These are phyloP conservation scores for Amphipoea oculea DNA, from an alignment of 2,888 invertebrate genomes.

Conservation along the genomic window DNA sequence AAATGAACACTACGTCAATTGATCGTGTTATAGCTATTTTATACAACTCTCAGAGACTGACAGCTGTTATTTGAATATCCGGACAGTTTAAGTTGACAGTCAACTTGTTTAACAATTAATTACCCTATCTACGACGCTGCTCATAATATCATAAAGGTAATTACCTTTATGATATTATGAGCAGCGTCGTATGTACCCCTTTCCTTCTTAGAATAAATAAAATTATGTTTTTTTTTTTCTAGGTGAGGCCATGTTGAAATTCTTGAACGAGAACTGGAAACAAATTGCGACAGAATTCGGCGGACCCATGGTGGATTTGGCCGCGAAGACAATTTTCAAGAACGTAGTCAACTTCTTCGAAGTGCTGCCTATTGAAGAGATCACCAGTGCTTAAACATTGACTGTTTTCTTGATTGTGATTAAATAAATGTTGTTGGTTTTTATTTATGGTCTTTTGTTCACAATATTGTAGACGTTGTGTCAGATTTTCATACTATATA, in stretches of 20 bases:
- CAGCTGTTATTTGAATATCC: too few species aligned
- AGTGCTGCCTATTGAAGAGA: constrained; percentile 75
- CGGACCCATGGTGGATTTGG: constrained; percentile 76
- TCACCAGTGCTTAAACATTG: constrained; percentile 67
- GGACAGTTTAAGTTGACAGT: too few species aligned
- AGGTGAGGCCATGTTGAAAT: constrained; percentile 80
- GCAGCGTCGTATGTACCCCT: neutral
- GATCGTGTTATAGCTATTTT: too few species aligned
- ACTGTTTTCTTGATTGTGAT: neutral
- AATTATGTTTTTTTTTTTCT: constrained; percentile 46
- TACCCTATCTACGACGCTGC: too few species aligned
- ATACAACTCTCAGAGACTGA: too few species aligned
- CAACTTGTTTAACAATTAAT: too few species aligned
- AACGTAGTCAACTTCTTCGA: constrained; percentile 74
- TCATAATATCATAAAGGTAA: too few species aligned
- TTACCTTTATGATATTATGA: neutral
- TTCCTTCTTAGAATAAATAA: neutral
- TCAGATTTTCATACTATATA: neutral
- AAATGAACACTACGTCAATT: too few species aligned
- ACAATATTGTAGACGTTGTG: neutral
- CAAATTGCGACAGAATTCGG: constrained; percentile 81
- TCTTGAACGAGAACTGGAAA: constrained; percentile 84
- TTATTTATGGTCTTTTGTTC: neutral
- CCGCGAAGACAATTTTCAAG: constrained; percentile 75
- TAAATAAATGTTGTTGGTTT: constrained; percentile 33